Evolutionary conservation across 1,140 invertebrate genomes (phyloP).

Genomic region (Nixonia krombeini): DNA sequence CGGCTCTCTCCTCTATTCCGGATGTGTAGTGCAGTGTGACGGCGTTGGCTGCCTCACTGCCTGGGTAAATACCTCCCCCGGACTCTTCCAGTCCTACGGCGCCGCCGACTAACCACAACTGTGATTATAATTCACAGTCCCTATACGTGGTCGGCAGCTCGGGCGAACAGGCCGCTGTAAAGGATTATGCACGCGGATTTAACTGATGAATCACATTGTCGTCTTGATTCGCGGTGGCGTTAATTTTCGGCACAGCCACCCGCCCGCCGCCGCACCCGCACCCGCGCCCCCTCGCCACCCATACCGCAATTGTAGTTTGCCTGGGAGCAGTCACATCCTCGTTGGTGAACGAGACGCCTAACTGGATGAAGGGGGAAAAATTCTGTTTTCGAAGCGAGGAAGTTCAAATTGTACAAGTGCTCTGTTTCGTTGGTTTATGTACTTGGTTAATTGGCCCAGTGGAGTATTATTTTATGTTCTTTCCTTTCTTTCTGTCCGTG

Average conservation of each 20-base stretch:
- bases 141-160: conserved; percentile 42
- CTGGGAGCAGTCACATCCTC: conserved; percentile 33
- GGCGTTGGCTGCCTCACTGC: conserved; percentile 53
- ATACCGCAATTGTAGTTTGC: conserved; percentile 33
- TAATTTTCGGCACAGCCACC: conserved; percentile 63
- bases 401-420: neutral
- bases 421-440: neutral
- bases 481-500: too few species aligned
- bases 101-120: conserved; percentile 67
- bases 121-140: conserved; percentile 71
- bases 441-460: neutral
- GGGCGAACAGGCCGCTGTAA: conserved; percentile 59
- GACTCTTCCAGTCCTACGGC: conserved; percentile 30
- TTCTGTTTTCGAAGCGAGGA: neutral
- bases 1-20: conserved; percentile 56
- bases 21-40: conserved; percentile 51
- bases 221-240: conserved; percentile 72
- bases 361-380: conserved; percentile 43
- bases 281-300: conserved; percentile 16
- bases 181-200: conserved; percentile 73
- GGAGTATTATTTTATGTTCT: too few species aligned
- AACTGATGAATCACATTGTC: conserved; percentile 74
- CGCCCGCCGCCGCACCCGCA: conserved; percentile 1
- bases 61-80: conserved; percentile 61
- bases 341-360: conserved; percentile 32